These are phyloP conservation scores for Phaetusa simplex DNA, from an alignment of 2,113 vertebrate genomes.

Conservation along the genomic window DNA sequence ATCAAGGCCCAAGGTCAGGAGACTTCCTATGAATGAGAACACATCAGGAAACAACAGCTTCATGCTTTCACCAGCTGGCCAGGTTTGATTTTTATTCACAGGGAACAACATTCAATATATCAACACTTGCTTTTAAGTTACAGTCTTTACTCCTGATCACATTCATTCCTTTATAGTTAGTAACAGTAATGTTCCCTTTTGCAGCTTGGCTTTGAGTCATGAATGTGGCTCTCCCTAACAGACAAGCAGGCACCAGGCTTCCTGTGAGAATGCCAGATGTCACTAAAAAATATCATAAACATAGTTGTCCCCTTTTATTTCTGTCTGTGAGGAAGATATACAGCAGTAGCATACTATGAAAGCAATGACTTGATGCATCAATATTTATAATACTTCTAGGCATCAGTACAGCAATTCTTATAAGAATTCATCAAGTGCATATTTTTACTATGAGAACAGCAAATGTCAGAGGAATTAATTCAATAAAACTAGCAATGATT, in stretches of 20 bases:
- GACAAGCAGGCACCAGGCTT: constrained; percentile 65
- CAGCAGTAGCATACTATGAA: neutral
- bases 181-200: neutral
- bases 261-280: constrained; percentile 71
- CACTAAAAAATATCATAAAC: constrained; percentile 33
- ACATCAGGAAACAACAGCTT: constrained; percentile 22
- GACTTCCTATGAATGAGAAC: neutral
- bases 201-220: constrained; percentile 54
- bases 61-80: constrained; percentile 15
- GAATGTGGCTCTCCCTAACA: constrained; percentile 47
- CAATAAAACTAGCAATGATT: neutral
- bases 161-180: constrained; percentile 40
- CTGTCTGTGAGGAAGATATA: neutral
- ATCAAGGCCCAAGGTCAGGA: constrained; percentile 12
- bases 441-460: neutral
- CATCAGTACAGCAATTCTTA: neutral
- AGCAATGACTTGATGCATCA: neutral
- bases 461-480: neutral
- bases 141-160: neutral
- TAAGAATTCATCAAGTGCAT: neutral
- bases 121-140: constrained; percentile 33
- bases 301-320: constrained; percentile 1
- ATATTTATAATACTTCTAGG: neutral
- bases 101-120: constrained; percentile 38
- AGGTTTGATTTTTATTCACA: constrained; percentile 10